These are phyloP conservation scores for Corythornis vintsioides DNA, from an alignment of 2,113 vertebrate species.

Conservation along the genomic window DNA sequence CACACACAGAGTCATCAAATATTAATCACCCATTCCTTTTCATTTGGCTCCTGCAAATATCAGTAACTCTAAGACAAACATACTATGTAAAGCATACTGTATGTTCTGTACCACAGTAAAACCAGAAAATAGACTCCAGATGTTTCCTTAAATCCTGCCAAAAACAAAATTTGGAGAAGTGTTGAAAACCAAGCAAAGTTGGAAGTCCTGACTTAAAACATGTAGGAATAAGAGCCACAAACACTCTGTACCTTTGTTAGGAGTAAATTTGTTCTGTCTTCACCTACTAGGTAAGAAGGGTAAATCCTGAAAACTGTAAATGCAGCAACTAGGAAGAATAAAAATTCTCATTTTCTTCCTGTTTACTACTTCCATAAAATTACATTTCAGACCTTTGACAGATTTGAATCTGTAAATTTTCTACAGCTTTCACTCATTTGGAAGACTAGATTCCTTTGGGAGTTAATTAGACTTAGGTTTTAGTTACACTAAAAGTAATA, in stretches of 20 bases:
- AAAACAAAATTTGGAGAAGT: neutral
- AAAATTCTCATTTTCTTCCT: neutral
- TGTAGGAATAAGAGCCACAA: neutral
- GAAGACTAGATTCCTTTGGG: neutral
- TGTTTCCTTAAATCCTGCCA: conserved; percentile 50
- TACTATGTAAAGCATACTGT: neutral
- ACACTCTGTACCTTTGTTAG: neutral
- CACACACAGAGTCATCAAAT: neutral
- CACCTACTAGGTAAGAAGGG: conserved; percentile 55
- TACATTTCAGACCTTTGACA: neutral
- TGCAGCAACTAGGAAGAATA: neutral
- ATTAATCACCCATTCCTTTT: neutral
- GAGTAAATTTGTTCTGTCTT: conserved; percentile 69
- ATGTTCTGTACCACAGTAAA: conserved; percentile 11
- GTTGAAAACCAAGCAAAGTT: conserved; percentile 20
- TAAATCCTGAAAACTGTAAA: neutral
- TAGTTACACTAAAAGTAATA: neutral
- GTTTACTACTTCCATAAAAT: neutral
- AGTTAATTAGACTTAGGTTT: neutral
- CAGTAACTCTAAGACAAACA: conserved; percentile 6
- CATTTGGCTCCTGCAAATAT: neutral
- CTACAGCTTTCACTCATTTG: neutral
- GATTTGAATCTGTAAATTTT: neutral
- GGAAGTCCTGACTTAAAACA: neutral
- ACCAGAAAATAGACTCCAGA: conserved; percentile 57